Conservation (phyloP, 2,113 vertebrate genomes). For the Eupsittula cactorum region DNA sequence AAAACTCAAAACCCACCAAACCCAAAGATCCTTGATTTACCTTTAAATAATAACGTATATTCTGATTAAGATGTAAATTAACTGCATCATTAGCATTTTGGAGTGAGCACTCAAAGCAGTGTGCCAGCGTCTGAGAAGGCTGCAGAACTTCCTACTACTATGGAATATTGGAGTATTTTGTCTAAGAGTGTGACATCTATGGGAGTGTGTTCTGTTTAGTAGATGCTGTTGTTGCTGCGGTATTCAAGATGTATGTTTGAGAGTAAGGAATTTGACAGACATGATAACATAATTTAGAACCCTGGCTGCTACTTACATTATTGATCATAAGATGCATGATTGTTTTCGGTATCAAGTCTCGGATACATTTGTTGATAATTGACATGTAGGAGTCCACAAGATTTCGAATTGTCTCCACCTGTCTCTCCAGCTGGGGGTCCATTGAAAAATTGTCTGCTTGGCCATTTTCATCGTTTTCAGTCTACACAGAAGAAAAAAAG, state of each 20-base stretch:
- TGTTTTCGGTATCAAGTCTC: conserved; percentile 93
- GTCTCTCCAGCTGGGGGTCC: conserved; percentile 91
- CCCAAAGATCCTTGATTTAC: not conserved
- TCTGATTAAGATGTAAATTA: not conserved
- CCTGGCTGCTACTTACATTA: conserved; percentile 78
- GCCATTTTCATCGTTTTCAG: conserved; percentile 79
- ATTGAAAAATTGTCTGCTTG: conserved; percentile 85
- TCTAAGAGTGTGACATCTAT: not conserved
- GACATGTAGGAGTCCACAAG: conserved; percentile 94
- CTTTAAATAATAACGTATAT: not conserved
- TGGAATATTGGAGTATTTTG: not conserved
- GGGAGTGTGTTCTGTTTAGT: not conserved
- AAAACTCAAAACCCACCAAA: not conserved
- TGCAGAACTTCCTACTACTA: not conserved
- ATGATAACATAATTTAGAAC: not conserved
- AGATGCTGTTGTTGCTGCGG: not conserved
- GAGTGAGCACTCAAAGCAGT: not conserved
- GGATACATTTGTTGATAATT: conserved; percentile 90
- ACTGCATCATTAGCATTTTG: not conserved
- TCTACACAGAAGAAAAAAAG: conserved; percentile 55
- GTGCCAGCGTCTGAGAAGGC: not conserved
- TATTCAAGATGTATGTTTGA: not conserved
- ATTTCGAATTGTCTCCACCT: conserved; percentile 92
- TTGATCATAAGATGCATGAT: conserved; percentile 96
- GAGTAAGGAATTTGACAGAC: not conserved